Evolutionary conservation across 2,888 invertebrate species (phyloP).

Genomic region (Caenorhabditis imperialis): DNA sequence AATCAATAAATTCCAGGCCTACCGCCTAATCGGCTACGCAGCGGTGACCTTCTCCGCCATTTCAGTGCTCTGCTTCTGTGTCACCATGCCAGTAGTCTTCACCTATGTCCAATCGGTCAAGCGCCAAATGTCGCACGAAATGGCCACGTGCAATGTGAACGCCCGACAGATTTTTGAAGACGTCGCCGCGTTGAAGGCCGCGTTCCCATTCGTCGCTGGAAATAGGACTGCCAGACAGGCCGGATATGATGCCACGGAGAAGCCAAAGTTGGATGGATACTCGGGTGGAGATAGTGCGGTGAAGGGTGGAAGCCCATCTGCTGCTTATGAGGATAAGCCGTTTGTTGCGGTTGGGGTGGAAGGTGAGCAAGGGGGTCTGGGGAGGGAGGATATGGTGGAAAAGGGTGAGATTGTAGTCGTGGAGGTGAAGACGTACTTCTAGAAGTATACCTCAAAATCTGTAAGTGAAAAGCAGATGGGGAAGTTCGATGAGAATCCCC

Average conservation of each 20-base stretch:
- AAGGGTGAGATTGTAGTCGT: too few species aligned
- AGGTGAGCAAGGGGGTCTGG: too few species aligned
- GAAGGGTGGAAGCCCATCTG: conserved; percentile 9
- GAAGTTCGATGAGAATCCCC: too few species aligned
- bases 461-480: too few species aligned
- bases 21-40: conserved; percentile 61
- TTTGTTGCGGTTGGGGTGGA: conserved; percentile 46
- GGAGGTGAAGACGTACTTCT: too few species aligned
- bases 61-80: conserved; percentile 58
- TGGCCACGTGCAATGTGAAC: conserved; percentile 57
- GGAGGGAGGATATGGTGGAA: too few species aligned
- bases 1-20: conserved; percentile 47
- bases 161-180: conserved; percentile 56
- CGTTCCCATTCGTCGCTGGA: conserved; percentile 35
- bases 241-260: conserved; percentile 46
- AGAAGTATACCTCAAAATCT: too few species aligned
- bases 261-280: too few species aligned
- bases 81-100: conserved; percentile 62
- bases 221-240: conserved; percentile 52
- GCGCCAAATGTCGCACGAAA: conserved; percentile 60
- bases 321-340: conserved; percentile 35
- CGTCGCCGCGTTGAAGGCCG: conserved; percentile 29
- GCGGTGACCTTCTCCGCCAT: conserved; percentile 62
- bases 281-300: conserved; percentile 21
- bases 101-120: conserved; percentile 60